These are phyloP conservation scores for Psilopogon haemacephalus DNA, from an alignment of 2,113 vertebrate species.

Conservation along the genomic window DNA sequence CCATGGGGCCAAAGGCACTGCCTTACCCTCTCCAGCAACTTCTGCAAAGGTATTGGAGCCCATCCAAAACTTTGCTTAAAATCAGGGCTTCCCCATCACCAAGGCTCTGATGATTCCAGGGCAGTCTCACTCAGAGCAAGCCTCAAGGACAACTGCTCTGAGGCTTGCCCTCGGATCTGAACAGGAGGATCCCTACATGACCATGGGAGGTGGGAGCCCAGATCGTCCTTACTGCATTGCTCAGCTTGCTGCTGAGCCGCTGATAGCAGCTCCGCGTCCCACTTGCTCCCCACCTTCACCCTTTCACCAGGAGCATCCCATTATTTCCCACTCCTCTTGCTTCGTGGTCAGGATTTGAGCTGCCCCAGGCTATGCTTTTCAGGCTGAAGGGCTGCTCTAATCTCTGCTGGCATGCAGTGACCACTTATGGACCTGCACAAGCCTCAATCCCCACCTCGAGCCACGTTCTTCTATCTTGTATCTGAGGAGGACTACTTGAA, in stretches of 20 bases:
- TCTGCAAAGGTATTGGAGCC: not conserved
- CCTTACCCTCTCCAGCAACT: not conserved
- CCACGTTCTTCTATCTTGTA: not conserved
- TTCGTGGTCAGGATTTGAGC: not conserved
- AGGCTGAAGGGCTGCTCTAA: not conserved
- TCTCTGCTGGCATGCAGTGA: not conserved
- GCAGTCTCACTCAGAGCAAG: not conserved
- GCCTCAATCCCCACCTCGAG: not conserved
- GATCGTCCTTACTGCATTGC: not conserved
- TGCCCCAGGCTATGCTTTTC: not conserved
- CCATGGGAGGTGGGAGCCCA: not conserved
- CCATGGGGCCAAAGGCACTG: rapidly evolving
- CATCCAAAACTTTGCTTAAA: not conserved
- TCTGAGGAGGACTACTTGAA: not conserved
- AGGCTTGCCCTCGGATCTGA: not conserved
- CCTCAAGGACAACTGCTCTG: not conserved
- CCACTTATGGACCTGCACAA: not conserved
- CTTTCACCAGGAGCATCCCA: not conserved
- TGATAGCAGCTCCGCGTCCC: not conserved
- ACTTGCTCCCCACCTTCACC: not conserved
- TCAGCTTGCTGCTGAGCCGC: not conserved
- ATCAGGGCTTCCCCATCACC: not conserved
- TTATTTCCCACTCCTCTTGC: not conserved
- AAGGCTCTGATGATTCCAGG: not conserved
- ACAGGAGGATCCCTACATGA: not conserved